Conservation (phyloP, 2,797 vertebrate species). For the Helostoma temminkii region DNA sequence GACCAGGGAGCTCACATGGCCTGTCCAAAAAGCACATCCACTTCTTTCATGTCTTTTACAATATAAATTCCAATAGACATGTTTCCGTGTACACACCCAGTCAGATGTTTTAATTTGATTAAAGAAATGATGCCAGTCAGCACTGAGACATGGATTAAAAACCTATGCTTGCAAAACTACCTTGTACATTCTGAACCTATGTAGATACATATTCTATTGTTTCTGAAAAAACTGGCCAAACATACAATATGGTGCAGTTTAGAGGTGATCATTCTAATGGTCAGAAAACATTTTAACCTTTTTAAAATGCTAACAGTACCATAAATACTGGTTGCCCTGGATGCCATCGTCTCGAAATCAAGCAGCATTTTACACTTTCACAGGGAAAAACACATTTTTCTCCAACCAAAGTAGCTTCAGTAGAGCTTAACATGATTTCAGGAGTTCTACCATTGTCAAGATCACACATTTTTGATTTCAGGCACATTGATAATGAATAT, state of each 20-base stretch:
- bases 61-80: constrained; percentile 15
- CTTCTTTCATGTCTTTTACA: constrained; percentile 23
- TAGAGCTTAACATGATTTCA: constrained; percentile 15
- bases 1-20: constrained; percentile 7
- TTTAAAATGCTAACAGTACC: too few relatives aligned
- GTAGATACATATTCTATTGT: neutral
- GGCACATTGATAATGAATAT: neutral
- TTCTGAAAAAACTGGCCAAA: neutral
- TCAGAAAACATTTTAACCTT: neutral
- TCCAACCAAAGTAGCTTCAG: constrained; percentile 15
- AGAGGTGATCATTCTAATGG: neutral
- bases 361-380: constrained; percentile 5
- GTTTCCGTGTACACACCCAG: constrained; percentile 11
- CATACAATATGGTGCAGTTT: neutral
- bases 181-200: neutral
- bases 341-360: constrained; percentile 3
- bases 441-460: constrained; percentile 3
- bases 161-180: neutral
- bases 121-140: constrained; percentile 28
- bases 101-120: constrained; percentile 30
- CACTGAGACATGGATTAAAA: constrained; percentile 27
- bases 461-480: neutral
- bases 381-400: neutral
- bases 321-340: too few relatives aligned
- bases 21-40: constrained; percentile 5